These are phyloP conservation scores for Neolamprologus devosi DNA, from an alignment of 2,113 vertebrate species.

Conservation along the genomic window DNA sequence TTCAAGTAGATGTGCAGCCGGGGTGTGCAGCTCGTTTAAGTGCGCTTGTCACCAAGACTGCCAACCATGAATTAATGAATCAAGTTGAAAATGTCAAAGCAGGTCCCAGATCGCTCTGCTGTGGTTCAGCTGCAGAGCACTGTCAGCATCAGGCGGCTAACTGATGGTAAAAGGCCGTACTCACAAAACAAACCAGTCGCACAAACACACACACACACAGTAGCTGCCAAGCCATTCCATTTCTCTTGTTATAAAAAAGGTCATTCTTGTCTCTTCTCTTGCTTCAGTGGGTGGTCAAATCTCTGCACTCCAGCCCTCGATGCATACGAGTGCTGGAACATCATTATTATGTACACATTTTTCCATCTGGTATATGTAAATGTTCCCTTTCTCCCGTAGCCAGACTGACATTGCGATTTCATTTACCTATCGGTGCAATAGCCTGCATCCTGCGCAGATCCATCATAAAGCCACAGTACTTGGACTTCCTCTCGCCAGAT, in stretches of 20 bases:
- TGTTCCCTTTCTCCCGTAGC: background rate
- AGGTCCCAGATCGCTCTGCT: constrained; percentile 44
- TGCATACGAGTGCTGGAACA: background rate
- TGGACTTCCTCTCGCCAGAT: background rate
- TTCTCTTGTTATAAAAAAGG: constrained; percentile 61
- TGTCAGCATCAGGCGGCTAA: constrained; percentile 55
- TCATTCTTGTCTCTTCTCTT: constrained; percentile 47
- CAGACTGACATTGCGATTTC: background rate
- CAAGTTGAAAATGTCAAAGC: constrained; percentile 66
- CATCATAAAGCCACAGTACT: background rate
- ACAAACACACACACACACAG: background rate
- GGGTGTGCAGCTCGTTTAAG: constrained; percentile 18
- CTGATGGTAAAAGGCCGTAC: constrained; percentile 44
- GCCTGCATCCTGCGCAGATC: background rate
- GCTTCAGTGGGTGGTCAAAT: constrained; percentile 34
- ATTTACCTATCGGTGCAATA: background rate
- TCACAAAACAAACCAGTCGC: constrained; percentile 18
- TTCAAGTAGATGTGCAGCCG: constrained; percentile 2
- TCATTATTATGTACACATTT: constrained; percentile 1
- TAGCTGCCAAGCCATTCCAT: constrained; percentile 21
- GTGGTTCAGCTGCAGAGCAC: constrained; percentile 38
- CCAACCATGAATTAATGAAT: constrained; percentile 61
- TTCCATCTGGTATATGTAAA: background rate
- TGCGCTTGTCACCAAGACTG: constrained; percentile 29
- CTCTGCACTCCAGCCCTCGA: background rate